A percentile compares a stretch with the other conserved stretches of the same genome.
phyloP scores from a whole-genome alignment of 2,113 vertebrate genomes.

The Turnix velox region DNA sequence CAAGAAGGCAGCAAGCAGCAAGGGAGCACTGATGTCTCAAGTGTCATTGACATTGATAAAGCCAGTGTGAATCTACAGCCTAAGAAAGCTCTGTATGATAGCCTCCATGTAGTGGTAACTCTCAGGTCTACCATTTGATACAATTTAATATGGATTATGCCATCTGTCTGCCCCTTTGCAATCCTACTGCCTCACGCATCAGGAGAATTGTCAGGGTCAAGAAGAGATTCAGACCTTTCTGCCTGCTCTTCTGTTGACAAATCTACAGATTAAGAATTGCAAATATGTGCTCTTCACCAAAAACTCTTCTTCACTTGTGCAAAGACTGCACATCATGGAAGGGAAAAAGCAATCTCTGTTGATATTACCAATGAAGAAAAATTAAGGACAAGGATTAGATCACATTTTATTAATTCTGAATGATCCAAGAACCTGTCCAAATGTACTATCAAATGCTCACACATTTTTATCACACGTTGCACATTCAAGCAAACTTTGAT shows the following conservation, averaged over 20 bases:
- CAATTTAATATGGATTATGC: not conserved
- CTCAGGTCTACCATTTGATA: not conserved
- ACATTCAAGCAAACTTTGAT: not conserved
- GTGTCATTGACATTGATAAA: not conserved
- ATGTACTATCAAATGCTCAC: not conserved
- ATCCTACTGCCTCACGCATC: not conserved
- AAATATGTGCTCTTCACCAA: not conserved
- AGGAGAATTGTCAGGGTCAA: not conserved
- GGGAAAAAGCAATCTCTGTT: not conserved
- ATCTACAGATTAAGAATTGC: not conserved
- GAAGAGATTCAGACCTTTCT: not conserved
- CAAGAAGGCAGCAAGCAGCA: not conserved
- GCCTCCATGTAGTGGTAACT: not conserved
- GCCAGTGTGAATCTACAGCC: not conserved
- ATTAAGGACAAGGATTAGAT: not conserved
- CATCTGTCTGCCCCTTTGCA: not conserved
- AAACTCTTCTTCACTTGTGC: not conserved
- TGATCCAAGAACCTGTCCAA: not conserved
- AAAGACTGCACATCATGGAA: not conserved
- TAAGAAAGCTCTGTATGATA: not conserved
- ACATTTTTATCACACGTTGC: not conserved
- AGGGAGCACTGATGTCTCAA: not conserved
- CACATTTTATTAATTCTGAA: not conserved
- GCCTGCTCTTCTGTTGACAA: not conserved
- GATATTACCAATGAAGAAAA: not conserved